Base-by-base conservation (phyloP, 2,113 vertebrate species). In the Xenopus laevis region DNA sequence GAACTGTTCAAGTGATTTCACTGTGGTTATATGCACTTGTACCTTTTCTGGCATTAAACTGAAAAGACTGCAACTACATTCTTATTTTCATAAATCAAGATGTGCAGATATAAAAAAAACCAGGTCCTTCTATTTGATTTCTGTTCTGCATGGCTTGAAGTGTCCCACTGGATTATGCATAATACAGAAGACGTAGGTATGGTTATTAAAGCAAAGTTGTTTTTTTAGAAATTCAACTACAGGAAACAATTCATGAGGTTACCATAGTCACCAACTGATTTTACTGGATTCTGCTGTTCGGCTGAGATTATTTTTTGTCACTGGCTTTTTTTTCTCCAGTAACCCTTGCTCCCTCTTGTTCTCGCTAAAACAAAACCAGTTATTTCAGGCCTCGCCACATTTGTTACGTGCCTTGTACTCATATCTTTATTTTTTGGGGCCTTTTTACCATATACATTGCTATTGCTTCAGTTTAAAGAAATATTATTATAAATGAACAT, bases 211-310 rank as follows among this genome's bases (percentile, higher is more conserved):
- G 69, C 59, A 78, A 78, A 78, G 71, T 75, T 78, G 0, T 0
- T 50, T 71, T 64, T 60, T 50, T 77, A n/a, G 15, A 71, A 0
- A 10, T 76, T 17, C 20, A 60, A 79, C 61, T 40, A 62, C 6
- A 18, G 9, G n/a, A 74, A 79, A 74, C 0, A 72, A 16, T 10
- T 62, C 3, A 8, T 15, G 46, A 81, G 1, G 0, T 79, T 79
- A 78, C 16, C 52, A 21, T 23, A 81, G 53, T 9, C 13, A 18
- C 10, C 65, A 63, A 72, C 15, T 77, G 79, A 55, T 71, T 1
- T 59, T 82, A 4, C 59, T 72, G 52, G 66, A 79, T 57, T 27
- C 18, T 74, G 10, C n/a, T 74, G 5, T 82, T 87, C 47, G 6
- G 40, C 74, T 79, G 55, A 79, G 63, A 30, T 1, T 67, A 2